phyloP scores from a whole-genome alignment of 2,888 invertebrate genomes.

The Eupithecia tripunctaria region DNA sequence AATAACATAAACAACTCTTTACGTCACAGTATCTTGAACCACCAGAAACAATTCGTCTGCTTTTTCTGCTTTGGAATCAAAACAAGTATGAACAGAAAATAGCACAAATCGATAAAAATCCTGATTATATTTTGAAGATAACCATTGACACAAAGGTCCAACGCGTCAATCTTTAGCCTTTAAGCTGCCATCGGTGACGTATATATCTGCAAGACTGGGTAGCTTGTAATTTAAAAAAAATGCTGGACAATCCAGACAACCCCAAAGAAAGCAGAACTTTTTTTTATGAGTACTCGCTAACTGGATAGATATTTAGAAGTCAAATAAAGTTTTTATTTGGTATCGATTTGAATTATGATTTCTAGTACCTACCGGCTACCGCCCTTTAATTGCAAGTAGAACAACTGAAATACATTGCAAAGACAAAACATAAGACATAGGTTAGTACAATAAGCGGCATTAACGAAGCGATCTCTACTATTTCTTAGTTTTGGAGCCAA shows the following conservation, averaged over 20 bases:
- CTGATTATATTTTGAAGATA: neutral
- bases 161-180: neutral
- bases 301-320: too few relatives aligned
- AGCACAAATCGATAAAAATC: constrained; percentile 4
- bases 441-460: neutral
- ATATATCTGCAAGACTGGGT: neutral
- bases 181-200: neutral
- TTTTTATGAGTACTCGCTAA: too few relatives aligned
- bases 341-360: too few relatives aligned
- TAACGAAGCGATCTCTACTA: neutral
- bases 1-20: neutral
- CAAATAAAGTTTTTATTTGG: too few relatives aligned
- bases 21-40: neutral
- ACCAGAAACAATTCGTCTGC: neutral
- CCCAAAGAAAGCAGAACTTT: too few relatives aligned
- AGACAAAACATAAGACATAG: neutral
- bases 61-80: neutral
- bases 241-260: too few relatives aligned
- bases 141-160: neutral
- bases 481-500: neutral
- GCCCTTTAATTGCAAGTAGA: neutral
- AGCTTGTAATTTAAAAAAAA: neutral
- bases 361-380: too few relatives aligned
- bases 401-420: neutral
- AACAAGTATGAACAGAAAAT: neutral